Conservation (phyloP, 2,888 invertebrate species). For the Cheilosia pagana region DNA sequence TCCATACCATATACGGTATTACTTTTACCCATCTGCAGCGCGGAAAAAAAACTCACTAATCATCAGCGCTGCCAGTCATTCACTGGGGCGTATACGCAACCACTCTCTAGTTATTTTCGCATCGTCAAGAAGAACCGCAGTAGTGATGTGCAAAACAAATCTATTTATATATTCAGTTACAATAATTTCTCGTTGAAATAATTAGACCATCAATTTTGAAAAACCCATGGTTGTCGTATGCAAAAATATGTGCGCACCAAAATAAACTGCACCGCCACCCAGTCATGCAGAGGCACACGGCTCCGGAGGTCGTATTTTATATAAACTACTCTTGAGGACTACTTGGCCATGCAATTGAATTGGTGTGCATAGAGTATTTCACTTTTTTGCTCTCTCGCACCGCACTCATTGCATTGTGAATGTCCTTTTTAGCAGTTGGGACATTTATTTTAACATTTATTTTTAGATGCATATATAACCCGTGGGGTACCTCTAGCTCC, state of each 20-base stretch:
- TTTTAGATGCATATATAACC: constrained; percentile 43
- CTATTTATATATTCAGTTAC: constrained; percentile 15
- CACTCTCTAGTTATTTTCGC: constrained; percentile 1
- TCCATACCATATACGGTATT: neutral
- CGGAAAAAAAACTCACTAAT: neutral
- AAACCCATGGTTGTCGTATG: constrained; percentile 79
- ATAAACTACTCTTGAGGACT: constrained; percentile 54
- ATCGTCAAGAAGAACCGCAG: neutral
- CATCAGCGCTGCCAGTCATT: constrained; percentile 7
- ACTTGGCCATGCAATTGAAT: constrained; percentile 62
- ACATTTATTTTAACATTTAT: constrained; percentile 62
- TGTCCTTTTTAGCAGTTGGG: constrained; percentile 47
- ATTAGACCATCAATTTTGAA: constrained; percentile 83
- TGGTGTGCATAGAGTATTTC: constrained; percentile 1
- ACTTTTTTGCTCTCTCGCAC: neutral
- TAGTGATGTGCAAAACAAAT: too few relatives aligned
- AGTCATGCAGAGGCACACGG: constrained; percentile 12
- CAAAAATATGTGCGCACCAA: constrained; percentile 20
- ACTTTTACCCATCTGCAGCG: too few relatives aligned
- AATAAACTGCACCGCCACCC: constrained; percentile 30
- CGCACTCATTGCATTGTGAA: constrained; percentile 27
- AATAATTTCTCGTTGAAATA: constrained; percentile 74
- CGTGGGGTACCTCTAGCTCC: constrained; percentile 11
- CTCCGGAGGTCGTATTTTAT: constrained; percentile 34
- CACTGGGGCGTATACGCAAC: constrained; percentile 6